Evolutionary conservation across 2,113 vertebrate genomes (phyloP), one percentile per base, ranked within the genome.

Genomic region (Morphnarchus princeps): DNA sequence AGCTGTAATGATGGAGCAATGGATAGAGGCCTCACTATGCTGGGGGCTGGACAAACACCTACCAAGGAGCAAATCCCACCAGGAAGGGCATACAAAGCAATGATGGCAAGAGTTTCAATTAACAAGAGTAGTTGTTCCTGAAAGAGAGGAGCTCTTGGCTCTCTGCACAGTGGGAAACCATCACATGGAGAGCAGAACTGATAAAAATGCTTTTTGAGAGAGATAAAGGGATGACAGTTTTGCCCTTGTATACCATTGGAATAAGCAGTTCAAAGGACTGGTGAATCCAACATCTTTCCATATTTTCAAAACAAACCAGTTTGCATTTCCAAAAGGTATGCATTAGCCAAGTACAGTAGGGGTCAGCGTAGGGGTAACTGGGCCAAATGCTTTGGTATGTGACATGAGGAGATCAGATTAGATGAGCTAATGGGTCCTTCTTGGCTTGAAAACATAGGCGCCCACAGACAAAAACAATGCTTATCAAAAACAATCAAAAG

Each of bases 401-500:
- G 94, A 95, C 78, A 80, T 22, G 71, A 72, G 59, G 55, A 91
- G 89, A 94, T 94, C 87, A 96, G 96, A 96, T 96, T 95, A 97
- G 81, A 94, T 95, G 94, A 96, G 70, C 73, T 96, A 95, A 96
- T 91, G 91, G 92, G 49, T 93, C 58, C 80, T 74, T 92, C 94
- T 89, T 92, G 94, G 91, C 80, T 74, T 87, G 77, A 71, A 96
- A 93, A 95, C 87, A 74, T 43, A 63, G 69, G 81, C 38, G 0
- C 67, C 96, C 91, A 90, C 87, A 91, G 93, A 95, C 78, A 91
- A 96, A 96, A 96, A 96, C 96, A 96, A 93, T 49, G 91, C 58
- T 97, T 95, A 95, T 96, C 96, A 95, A 97, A 97, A 95, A 28
- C 78, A 95, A 95, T 95, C 95, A 94, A 58, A 84, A 95, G 92